Conservation (phyloP, 2,888 invertebrate genomes). For the Scrobipalpa atriplicella region DNA sequence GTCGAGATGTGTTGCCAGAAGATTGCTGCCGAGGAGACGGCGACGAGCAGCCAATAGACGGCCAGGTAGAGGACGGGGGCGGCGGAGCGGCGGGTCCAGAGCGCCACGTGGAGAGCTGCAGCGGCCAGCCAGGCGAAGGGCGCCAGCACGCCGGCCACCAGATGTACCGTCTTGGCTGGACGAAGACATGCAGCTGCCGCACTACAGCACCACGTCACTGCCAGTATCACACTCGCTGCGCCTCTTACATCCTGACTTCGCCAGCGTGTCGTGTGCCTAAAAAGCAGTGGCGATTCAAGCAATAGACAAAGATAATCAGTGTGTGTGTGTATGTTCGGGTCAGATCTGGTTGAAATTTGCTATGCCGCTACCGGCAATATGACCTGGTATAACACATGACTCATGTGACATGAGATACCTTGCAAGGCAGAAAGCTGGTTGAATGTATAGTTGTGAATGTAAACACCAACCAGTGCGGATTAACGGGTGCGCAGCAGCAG, state of each 20-base stretch:
- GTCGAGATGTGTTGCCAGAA: slow-evolving; percentile 54
- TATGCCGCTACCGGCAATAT: no score
- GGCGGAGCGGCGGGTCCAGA: slow-evolving; percentile 68
- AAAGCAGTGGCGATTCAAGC: not conserved
- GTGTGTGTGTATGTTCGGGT: no score
- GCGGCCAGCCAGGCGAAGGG: slow-evolving; percentile 73
- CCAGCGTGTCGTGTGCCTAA: slow-evolving; percentile 56
- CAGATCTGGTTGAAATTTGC: no score
- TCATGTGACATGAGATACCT: no score
- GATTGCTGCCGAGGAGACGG: slow-evolving; percentile 58
- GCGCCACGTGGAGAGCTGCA: slow-evolving; percentile 64
- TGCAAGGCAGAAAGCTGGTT: not conserved
- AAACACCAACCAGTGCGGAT: slow-evolving; percentile 51
- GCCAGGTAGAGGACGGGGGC: slow-evolving; percentile 71
- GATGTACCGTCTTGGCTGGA: slow-evolving; percentile 53
- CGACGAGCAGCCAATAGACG: slow-evolving; percentile 71
- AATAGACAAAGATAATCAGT: not conserved
- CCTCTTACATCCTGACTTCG: slow-evolving; percentile 70
- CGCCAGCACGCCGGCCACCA: slow-evolving; percentile 62
- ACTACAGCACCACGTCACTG: slow-evolving; percentile 61
- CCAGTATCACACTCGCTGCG: slow-evolving; percentile 58
- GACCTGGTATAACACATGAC: no score
- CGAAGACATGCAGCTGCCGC: slow-evolving; percentile 63
- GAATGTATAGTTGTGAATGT: not conserved
- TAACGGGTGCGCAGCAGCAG: slow-evolving; percentile 63